Evolutionary conservation across 2,113 vertebrate genomes (phyloP).

Genomic region (Campylomormyrus numenius): DNA sequence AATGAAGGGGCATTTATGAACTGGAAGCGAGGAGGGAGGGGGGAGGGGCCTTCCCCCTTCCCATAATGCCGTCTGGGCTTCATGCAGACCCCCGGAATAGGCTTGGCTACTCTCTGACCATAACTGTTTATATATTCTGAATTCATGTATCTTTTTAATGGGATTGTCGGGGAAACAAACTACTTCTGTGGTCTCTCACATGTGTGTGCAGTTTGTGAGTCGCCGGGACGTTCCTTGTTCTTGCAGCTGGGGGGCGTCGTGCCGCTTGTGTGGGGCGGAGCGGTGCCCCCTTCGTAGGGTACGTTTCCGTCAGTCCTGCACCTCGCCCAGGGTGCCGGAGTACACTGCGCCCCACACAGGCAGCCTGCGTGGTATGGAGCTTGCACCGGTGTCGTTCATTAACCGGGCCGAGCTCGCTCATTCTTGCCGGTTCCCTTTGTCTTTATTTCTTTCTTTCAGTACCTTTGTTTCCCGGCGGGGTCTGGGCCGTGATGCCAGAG

Average conservation of each 20-base stretch:
- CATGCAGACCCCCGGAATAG: neutral
- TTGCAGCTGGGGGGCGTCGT: neutral
- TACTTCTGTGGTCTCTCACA: neutral
- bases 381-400: neutral
- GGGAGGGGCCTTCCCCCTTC: neutral
- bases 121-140: neutral
- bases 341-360: neutral
- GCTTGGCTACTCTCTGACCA: neutral
- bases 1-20: slow-evolving; percentile 24
- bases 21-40: neutral
- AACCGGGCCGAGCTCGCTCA: neutral
- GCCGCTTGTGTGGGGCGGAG: neutral
- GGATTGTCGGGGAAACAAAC: neutral
- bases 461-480: neutral
- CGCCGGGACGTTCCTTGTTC: neutral
- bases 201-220: neutral
- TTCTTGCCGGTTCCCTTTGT: neutral
- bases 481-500: neutral
- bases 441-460: neutral
- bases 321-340: neutral
- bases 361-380: neutral
- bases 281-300: no score
- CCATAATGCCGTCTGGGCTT: neutral
- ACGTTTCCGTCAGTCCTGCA: neutral
- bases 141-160: neutral